Conservation (phyloP, 2,888 invertebrate species). For the Caprella mutica region DNA sequence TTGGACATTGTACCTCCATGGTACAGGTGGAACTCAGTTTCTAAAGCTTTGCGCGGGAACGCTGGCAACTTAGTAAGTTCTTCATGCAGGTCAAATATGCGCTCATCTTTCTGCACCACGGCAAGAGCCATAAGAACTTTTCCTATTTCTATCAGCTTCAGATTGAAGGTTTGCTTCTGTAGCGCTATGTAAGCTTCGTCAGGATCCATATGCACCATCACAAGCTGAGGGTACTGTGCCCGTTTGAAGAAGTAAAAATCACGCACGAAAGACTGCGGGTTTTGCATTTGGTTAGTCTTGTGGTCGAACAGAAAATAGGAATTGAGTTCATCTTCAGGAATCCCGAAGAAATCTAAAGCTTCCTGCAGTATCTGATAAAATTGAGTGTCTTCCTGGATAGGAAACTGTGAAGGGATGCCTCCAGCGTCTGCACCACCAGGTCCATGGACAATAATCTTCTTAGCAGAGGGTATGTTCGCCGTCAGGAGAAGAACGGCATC, state of each 20-base stretch:
- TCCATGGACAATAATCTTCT: slow-evolving; percentile 95
- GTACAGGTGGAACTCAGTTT: slow-evolving; percentile 87
- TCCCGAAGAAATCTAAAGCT: slow-evolving; percentile 91
- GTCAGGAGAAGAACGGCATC: slow-evolving; percentile 94
- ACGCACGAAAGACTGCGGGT: slow-evolving; percentile 85
- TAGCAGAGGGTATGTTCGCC: slow-evolving; percentile 97
- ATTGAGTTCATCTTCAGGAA: slow-evolving; percentile 75
- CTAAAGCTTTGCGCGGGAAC: slow-evolving; percentile 93
- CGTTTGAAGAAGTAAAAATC: slow-evolving; percentile 93
- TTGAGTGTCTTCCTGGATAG: slow-evolving; percentile 94
- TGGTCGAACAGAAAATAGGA: slow-evolving; percentile 95
- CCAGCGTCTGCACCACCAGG: slow-evolving; percentile 79
- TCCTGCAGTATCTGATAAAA: slow-evolving; percentile 90
- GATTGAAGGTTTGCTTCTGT: slow-evolving; percentile 76
- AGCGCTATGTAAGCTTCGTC: slow-evolving; percentile 80
- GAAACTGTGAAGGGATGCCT: slow-evolving; percentile 87
- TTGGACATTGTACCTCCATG: slow-evolving; percentile 79
- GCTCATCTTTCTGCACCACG: slow-evolving; percentile 43
- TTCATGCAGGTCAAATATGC: slow-evolving; percentile 95
- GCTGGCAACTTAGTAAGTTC: slow-evolving; percentile 97
- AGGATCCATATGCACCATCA: slow-evolving; percentile 82
- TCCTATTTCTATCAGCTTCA: slow-evolving; percentile 94
- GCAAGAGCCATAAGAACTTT: slow-evolving; percentile 52
- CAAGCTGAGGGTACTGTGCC: slow-evolving; percentile 93
- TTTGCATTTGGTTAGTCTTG: slow-evolving; percentile 95